These are phyloP conservation scores for Meteorus sp. DNA, from an alignment of 1,140 invertebrate genomes.

Conservation along the genomic window DNA sequence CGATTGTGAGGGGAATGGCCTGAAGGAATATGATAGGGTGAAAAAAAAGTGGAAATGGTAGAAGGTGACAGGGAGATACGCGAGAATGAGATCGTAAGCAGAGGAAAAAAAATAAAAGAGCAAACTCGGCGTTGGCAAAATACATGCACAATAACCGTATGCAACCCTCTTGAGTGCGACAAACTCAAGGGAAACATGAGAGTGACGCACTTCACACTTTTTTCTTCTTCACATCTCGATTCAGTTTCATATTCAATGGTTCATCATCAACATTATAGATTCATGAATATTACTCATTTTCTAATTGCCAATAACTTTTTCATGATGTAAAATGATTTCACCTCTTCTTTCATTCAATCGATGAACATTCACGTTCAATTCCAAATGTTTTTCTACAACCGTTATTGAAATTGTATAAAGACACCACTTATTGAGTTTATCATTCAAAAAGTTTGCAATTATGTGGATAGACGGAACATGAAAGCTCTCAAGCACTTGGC, in stretches of 20 bases:
- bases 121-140: slow-evolving; percentile 16
- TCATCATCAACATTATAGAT: not conserved
- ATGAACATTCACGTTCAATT: too few species aligned
- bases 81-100: too few species aligned
- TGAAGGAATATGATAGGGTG: not conserved
- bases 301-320: too few species aligned
- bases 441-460: too few species aligned
- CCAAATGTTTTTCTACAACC: too few species aligned
- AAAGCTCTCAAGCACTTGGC: too few species aligned
- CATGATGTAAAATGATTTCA: not conserved
- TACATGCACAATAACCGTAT: slow-evolving; percentile 20
- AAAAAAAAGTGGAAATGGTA: not conserved
- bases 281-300: not conserved
- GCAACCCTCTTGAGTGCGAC: slow-evolving; percentile 2
- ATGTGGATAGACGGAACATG: too few species aligned
- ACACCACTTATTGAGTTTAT: too few species aligned
- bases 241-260: not conserved
- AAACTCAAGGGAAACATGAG: slow-evolving; percentile 9
- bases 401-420: too few species aligned
- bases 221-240: not conserved
- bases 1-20: not conserved
- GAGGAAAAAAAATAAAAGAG: slow-evolving; percentile 4
- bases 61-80: slow-evolving; percentile 3
- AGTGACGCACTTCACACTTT: not conserved
- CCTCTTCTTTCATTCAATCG: too few species aligned